Evolutionary conservation across 1,140 invertebrate species (phyloP).

Genomic region (Whitmania pigra): DNA sequence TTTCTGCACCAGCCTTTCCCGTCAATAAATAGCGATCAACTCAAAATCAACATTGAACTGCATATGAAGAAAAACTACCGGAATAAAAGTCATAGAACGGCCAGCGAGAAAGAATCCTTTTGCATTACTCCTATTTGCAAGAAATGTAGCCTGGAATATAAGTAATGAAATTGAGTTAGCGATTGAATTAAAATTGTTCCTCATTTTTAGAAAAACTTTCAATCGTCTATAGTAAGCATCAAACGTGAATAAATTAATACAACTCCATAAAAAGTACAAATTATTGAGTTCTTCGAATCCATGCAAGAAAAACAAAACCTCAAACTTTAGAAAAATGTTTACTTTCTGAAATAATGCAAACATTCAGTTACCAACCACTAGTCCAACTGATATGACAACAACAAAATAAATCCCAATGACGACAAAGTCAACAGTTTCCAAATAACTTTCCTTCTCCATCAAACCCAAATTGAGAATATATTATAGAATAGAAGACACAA

Average conservation of each 20-base stretch:
- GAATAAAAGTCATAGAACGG: slow-evolving; percentile 38
- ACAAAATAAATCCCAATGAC: slow-evolving; percentile 1
- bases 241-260: neutral
- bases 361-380: neutral
- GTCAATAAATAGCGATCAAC: neutral
- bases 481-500: too few relatives aligned
- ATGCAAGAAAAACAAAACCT: neutral
- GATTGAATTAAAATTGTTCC: neutral
- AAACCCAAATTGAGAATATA: too few relatives aligned
- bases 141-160: slow-evolving; percentile 31
- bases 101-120: slow-evolving; percentile 40
- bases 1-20: too few relatives aligned
- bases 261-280: neutral
- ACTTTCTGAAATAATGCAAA: neutral
- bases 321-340: neutral
- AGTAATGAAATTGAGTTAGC: neutral
- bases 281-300: neutral
- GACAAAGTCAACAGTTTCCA: neutral
- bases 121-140: slow-evolving; percentile 31
- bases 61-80: slow-evolving; percentile 29
- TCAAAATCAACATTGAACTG: neutral
- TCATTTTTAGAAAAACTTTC: neutral
- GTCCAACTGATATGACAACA: neutral
- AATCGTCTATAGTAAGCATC: neutral
- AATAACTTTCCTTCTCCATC: neutral